Conservation (phyloP, 2,113 vertebrate species). For the Recurvirostra avosetta region DNA sequence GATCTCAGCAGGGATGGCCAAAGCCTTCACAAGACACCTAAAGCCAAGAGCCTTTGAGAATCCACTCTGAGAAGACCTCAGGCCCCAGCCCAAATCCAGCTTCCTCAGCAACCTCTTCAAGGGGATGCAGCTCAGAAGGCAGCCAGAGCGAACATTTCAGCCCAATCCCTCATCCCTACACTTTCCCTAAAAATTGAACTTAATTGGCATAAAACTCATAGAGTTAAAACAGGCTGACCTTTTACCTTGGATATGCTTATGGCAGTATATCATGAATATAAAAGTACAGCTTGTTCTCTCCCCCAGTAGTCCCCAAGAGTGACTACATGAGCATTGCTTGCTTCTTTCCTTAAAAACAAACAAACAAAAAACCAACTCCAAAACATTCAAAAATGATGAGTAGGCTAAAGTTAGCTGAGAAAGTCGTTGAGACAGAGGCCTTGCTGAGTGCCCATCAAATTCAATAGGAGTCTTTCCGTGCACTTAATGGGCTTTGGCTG, state of each 20-base stretch:
- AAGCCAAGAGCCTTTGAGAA: neutral
- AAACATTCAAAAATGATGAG: neutral
- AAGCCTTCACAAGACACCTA: neutral
- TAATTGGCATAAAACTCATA: neutral
- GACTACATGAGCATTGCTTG: neutral
- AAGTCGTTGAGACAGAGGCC: neutral
- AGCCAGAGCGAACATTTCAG: neutral
- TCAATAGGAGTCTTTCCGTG: neutral
- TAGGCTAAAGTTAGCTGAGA: neutral
- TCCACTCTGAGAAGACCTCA: neutral
- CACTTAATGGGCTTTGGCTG: conserved; percentile 10
- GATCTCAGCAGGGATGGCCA: neutral
- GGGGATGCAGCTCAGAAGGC: neutral
- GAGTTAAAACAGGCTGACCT: neutral
- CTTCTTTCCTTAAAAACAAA: neutral
- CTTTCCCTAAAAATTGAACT: neutral
- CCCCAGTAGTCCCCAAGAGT: neutral
- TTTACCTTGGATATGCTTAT: neutral
- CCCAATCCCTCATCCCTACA: accelerated
- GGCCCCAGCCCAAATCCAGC: neutral
- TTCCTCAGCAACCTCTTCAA: neutral
- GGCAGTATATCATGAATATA: neutral
- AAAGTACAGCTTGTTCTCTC: neutral
- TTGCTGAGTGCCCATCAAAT: neutral
- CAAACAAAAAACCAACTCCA: neutral